A percentile compares a stretch with the other conserved stretches of the same genome.
These are phyloP conservation scores for Crenichthys baileyi DNA, from an alignment of 2,797 vertebrate species.

Conservation along the genomic window DNA sequence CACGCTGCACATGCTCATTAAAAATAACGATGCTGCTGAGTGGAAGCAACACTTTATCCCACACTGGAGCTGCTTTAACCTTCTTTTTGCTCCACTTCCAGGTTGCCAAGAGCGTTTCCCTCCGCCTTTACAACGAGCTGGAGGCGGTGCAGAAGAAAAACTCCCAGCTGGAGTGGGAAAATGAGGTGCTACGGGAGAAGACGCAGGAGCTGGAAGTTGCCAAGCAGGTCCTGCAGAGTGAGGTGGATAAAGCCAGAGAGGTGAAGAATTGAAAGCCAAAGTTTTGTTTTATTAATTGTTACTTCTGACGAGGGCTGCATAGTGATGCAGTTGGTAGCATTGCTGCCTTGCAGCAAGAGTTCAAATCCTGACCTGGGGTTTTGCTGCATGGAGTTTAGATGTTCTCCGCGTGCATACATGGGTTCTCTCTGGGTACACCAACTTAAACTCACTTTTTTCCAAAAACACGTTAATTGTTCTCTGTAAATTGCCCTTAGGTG, in stretches of 20 bases:
- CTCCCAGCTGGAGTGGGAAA: constrained; percentile 91
- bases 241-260: constrained; percentile 92
- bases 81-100: constrained; percentile 58
- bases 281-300: no score
- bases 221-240: constrained; percentile 92
- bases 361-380: no score
- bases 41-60: not conserved
- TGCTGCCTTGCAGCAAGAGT: no score
- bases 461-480: no score
- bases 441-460: no score
- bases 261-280: constrained; percentile 61
- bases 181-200: constrained; percentile 88
- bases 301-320: no score
- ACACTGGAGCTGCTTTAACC: constrained; percentile 10
- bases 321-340: no score
- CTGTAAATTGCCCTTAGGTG: no score
- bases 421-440: no score
- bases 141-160: constrained; percentile 91
- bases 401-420: no score
- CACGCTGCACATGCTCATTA: constrained; percentile 1
- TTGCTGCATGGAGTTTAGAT: no score
- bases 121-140: constrained; percentile 92
- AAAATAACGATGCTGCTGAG: constrained; percentile 12
- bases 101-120: constrained; percentile 96
- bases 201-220: constrained; percentile 91